phyloP scores from a whole-genome alignment of 35 echinoderm and acorn worm species.

The Lytechinus variegatus region DNA sequence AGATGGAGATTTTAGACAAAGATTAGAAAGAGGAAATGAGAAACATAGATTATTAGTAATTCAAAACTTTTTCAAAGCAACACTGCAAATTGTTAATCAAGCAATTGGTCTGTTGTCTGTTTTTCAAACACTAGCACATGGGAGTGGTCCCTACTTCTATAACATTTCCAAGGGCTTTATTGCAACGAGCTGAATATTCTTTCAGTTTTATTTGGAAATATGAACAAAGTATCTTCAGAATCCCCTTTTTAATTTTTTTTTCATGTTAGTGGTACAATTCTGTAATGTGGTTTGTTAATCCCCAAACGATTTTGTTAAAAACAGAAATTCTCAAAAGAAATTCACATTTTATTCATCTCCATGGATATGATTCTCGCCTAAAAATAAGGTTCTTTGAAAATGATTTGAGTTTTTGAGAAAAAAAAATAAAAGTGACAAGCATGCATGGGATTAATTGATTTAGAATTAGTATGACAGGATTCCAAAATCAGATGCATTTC shows the following conservation, averaged over 20 bases:
- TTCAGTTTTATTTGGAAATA: too few species aligned
- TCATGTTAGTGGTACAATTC: too few species aligned
- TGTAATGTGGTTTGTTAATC: too few species aligned
- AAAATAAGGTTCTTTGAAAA: too few species aligned
- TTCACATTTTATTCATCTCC: background rate
- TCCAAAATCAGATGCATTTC: background rate
- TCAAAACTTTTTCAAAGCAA: slow-evolving; percentile 2
- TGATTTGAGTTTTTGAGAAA: too few species aligned
- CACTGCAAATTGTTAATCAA: background rate
- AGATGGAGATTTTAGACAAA: background rate
- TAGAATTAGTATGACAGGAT: background rate
- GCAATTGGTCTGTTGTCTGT: background rate
- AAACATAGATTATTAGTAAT: background rate
- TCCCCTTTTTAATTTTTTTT: too few species aligned
- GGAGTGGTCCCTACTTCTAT: too few species aligned
- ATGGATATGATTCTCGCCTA: too few species aligned
- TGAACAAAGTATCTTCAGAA: too few species aligned
- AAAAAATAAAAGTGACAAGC: background rate
- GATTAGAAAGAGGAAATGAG: background rate
- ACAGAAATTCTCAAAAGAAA: background rate
- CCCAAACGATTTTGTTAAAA: background rate
- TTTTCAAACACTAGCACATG: too few species aligned
- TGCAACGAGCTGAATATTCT: too few species aligned
- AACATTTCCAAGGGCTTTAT: too few species aligned
- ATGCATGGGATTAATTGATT: background rate